phyloP scores from a whole-genome alignment of 2,797 vertebrate genomes.

The Enteromius unitaeniatus region DNA sequence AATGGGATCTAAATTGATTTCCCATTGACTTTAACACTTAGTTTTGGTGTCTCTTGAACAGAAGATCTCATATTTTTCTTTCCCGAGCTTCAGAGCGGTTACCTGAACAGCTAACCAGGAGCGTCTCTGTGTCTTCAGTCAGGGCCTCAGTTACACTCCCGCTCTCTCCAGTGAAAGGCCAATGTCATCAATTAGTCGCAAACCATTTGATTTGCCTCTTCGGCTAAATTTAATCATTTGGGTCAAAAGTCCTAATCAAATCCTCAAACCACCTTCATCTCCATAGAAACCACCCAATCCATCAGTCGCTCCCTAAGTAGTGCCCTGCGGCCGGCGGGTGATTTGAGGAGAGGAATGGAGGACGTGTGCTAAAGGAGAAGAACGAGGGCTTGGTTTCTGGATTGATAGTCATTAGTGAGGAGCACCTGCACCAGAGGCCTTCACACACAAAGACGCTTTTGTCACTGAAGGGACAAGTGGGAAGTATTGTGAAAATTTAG shows the following conservation, averaged over 20 bases:
- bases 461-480: constrained; percentile 67
- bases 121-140: constrained; percentile 11
- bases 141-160: constrained; percentile 40
- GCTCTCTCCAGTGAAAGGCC: constrained; percentile 47
- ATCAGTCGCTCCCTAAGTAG: constrained; percentile 31
- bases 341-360: constrained; percentile 4
- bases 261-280: constrained; percentile 39
- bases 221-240: constrained; percentile 42
- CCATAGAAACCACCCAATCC: constrained; percentile 36
- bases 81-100: neutral
- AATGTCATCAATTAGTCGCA: constrained; percentile 49
- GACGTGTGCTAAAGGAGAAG: neutral
- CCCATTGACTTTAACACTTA: neutral
- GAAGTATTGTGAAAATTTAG: constrained; percentile 72
- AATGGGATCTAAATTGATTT: neutral
- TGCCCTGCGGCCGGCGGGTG: constrained; percentile 24
- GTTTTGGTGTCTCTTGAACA: neutral
- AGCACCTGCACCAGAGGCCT: constrained; percentile 66
- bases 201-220: constrained; percentile 44
- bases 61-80: neutral
- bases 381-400: constrained; percentile 45
- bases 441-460: constrained; percentile 71
- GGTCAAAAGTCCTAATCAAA: constrained; percentile 41
- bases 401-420: constrained; percentile 71
- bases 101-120: neutral